Evolutionary conservation across 1,140 invertebrate genomes (phyloP).

Genomic region (Anagrus nilaparvatae): DNA sequence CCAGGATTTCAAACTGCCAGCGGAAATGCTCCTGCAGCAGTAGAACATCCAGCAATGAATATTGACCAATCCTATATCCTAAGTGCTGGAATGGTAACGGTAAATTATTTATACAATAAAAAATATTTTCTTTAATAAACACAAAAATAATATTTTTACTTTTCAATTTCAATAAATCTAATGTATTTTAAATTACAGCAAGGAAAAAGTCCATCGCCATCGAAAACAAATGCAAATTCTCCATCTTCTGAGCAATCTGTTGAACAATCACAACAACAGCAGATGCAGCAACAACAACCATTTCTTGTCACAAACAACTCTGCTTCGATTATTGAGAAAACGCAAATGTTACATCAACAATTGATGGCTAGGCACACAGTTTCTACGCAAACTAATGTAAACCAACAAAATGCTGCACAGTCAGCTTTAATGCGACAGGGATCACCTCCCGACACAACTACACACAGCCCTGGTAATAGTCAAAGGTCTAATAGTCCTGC

Average conservation of each 20-base stretch:
- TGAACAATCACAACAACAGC: conserved; percentile 35
- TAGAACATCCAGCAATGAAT: conserved; percentile 41
- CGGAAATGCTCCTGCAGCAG: conserved; percentile 20
- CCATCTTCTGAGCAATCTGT: conserved; percentile 36
- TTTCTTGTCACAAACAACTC: conserved; percentile 32
- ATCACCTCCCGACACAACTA: conserved; percentile 68
- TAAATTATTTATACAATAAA: conserved; percentile 1
- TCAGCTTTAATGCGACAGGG: conserved; percentile 47
- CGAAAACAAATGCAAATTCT: conserved; percentile 31
- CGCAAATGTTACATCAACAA: conserved; percentile 26
- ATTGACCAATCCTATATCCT: conserved; percentile 42
- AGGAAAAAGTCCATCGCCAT: conserved; percentile 30
- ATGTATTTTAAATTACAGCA: conserved; percentile 15
- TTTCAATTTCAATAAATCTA: background rate
- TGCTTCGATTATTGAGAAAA: conserved; percentile 31
- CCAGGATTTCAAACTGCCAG: conserved; percentile 33
- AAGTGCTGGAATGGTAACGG: conserved; percentile 31
- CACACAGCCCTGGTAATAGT: conserved; percentile 58
- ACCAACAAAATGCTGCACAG: conserved; percentile 47
- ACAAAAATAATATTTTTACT: background rate
- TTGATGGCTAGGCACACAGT: conserved; percentile 53
- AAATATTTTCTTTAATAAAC: background rate
- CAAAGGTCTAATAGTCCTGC: conserved; percentile 41
- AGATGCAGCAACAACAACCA: conserved; percentile 37
- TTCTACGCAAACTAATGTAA: conserved; percentile 60